Evolutionary conservation across 2,113 vertebrate genomes (phyloP), one percentile per base, ranked within the genome.

Genomic region (Xenus cinereus): DNA sequence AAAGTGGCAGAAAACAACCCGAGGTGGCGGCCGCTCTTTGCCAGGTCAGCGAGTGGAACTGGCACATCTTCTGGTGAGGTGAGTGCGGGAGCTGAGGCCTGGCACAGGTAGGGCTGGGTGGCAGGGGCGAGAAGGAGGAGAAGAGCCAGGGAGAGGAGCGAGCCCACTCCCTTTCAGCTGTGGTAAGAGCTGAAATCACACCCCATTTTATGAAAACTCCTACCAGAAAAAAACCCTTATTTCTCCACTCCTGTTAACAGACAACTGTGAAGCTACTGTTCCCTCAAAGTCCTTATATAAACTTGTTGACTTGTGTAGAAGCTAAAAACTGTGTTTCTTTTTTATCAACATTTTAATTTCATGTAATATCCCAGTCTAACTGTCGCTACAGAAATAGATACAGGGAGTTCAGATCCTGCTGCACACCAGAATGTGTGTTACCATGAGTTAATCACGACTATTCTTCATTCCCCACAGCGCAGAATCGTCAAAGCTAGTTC

Each of bases 141-240:
- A 56, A 66, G 46, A 94, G 28, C 43, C 62, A 75, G 30, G 64
- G 19, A 91, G 45, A 66, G 27, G 46, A 85, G 39, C 5, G 27
- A 85, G 22, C 89, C 64, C 84, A 60, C 68, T 89, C 56, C 10
- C 18, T 84, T 72, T 92, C 89, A 84, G 72, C 87, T 87, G 60
- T 23, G 45, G 16, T 24, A 41, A 83, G 72, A 84, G 48, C 45
- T 96, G 94, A 79, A 94, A 93, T 88, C 82, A 76, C 72, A 56
- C 22, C 24, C 20, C 30, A 11, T 35, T 69, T 78, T 14, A 94
- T 15, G 57, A 85, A 76, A 95, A 79, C 19, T 83, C 46, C 33
- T 24, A 39, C 26, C 51, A 93, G 56, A 35, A 50, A 84, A 75
- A 73, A 57, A 7, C 11, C 5, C 21, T 16, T 48, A 32, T 46